Evolutionary conservation across 2,113 vertebrate genomes (phyloP), one percentile per base, ranked within the genome.

Genomic region (Stegostoma tigrinum): DNA sequence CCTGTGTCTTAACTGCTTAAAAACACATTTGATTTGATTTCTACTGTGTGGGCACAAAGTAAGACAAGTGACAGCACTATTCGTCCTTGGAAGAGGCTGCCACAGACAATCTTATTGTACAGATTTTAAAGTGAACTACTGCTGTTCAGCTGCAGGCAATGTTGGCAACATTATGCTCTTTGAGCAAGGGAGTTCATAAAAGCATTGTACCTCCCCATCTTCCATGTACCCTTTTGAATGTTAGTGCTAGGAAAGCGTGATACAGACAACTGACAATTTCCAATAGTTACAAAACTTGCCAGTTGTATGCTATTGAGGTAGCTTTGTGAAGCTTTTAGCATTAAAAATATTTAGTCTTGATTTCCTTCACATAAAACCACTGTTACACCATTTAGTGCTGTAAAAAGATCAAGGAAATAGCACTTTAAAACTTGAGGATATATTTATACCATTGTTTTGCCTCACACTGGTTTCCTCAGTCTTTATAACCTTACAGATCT

Each of bases 151-250:
- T 19, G 55, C 55, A 30, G 86, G 48, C 48, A 64, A 64, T 91
- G 27, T 91, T 91, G 61, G 55, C 12, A 64, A 5, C 55, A 64
- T n/a, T 30, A 64, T 19, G 14, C n/a, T 19, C 30, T 17, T n/a
- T 91, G 61, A 91, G 64, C 52, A 64, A 19, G 87, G 87, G n/a
- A 61, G 55, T 90, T 90, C n/a, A 91, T 91, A 64, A 7, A 91
- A n/a, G 14, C 5, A 91, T n/a, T 5, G 27, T 91, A 30, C 15
- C 14, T 17, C 15, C 1, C 87, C 30, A 64, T 61, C 15, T 17
- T 91, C 27, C 86, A 4, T 27, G 8, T 30, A 30, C 48, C 48
- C 27, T 52, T 61, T 55, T 61, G 87, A 90, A 34, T 19, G 55
- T 91, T 30, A n/a, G 34, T 64, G 10, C 52, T 55, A 91, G 30